phyloP scores from a whole-genome alignment of 2,113 vertebrate species.

The Campylomormyrus numenius region DNA sequence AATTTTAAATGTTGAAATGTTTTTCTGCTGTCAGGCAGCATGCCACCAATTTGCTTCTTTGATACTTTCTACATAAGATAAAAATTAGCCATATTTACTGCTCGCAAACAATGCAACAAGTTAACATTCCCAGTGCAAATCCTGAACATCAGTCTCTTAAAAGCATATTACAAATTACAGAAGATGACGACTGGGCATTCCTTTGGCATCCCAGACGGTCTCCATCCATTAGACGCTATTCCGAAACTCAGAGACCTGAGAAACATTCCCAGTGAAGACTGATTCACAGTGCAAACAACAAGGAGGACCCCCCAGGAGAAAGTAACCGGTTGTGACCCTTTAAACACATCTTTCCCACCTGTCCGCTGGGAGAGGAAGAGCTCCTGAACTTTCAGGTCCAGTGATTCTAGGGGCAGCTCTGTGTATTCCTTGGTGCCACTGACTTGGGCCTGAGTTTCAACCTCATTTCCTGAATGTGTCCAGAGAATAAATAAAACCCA shows the following conservation, averaged over 20 bases:
- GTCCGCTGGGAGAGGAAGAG: slow-evolving; percentile 66
- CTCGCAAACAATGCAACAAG: neutral
- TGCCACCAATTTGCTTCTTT: neutral
- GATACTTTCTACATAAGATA: neutral
- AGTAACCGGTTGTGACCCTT: neutral
- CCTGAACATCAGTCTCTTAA: neutral
- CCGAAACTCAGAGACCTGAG: neutral
- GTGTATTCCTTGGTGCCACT: slow-evolving; percentile 71
- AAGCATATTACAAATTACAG: neutral
- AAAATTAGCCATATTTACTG: neutral
- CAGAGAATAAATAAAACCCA: neutral
- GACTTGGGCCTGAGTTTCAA: slow-evolving; percentile 36
- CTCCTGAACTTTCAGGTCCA: slow-evolving; percentile 81
- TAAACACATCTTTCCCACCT: slow-evolving; percentile 54
- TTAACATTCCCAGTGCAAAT: neutral
- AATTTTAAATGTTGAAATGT: neutral
- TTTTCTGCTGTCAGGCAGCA: neutral
- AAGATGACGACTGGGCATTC: neutral
- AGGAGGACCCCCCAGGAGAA: neutral
- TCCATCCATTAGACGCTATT: neutral
- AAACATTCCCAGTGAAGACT: neutral
- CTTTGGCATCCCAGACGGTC: neutral
- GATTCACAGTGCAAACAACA: neutral
- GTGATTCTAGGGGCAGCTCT: slow-evolving; percentile 80
- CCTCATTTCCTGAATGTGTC: slow-evolving; percentile 36